Evolutionary conservation across 2,113 vertebrate genomes (phyloP).

Genomic region (Pteronura brasiliensis): DNA sequence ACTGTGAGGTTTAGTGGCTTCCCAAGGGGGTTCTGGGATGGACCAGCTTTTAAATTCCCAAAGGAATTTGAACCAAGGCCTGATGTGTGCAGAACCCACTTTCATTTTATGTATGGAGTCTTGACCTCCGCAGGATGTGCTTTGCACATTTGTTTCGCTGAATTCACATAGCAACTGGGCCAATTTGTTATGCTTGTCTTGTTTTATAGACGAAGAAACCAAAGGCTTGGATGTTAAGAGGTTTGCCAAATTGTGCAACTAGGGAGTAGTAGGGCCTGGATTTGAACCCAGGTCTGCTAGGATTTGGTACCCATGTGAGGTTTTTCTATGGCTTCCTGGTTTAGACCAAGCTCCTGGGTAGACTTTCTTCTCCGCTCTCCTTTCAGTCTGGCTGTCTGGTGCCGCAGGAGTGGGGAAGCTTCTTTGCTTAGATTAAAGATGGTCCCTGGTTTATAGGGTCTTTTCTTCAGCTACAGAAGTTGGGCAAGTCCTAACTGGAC

Average conservation of each 20-base stretch:
- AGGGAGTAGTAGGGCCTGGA: background rate
- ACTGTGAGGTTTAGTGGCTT: background rate
- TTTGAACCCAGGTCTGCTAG: background rate
- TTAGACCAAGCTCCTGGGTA: background rate
- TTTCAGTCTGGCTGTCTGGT: background rate
- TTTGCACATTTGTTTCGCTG: background rate
- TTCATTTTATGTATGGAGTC: background rate
- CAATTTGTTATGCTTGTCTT: background rate
- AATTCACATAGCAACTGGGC: background rate
- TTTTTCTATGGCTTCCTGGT: background rate
- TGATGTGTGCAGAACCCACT: background rate
- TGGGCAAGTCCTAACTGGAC: background rate
- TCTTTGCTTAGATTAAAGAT: background rate
- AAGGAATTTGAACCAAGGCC: background rate
- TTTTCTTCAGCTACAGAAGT: slow-evolving; percentile 17
- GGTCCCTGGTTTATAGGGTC: background rate
- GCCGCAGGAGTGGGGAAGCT: background rate
- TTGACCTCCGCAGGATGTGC: background rate
- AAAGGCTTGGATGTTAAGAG: background rate
- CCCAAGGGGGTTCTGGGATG: background rate
- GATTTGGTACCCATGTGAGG: background rate
- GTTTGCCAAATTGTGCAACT: background rate
- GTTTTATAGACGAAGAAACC: background rate
- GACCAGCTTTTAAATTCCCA: background rate
- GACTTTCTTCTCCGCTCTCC: background rate